phyloP scores from a whole-genome alignment of 2,797 vertebrate genomes.

The Allobates femoralis region DNA sequence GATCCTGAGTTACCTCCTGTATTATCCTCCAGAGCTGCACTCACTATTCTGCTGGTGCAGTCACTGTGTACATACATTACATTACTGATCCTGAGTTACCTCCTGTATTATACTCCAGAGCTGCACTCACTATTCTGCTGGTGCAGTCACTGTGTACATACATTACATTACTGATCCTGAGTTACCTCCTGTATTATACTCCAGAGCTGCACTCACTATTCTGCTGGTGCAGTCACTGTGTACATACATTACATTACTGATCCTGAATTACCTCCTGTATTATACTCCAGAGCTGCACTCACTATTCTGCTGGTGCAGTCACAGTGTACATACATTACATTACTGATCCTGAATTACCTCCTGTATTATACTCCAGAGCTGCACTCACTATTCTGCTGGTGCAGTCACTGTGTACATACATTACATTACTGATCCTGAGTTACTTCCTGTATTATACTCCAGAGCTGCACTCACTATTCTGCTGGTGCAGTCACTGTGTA shows the following conservation, averaged over 20 bases:
- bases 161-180: neutral
- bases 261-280: too few species aligned
- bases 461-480: neutral
- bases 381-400: too few species aligned
- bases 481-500: neutral
- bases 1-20: neutral
- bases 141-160: neutral
- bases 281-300: neutral
- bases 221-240: neutral
- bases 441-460: neutral
- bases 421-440: neutral
- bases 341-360: neutral
- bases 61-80: neutral
- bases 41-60: too few species aligned
- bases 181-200: too few species aligned
- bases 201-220: too few species aligned
- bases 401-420: neutral
- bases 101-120: neutral
- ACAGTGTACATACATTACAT: neutral
- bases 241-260: neutral
- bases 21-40: too few species aligned
- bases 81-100: neutral
- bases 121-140: neutral
- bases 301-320: neutral
- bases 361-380: too few species aligned